Base-by-base conservation (phyloP, 53 echinoderm and acorn worm genomes). In the Arbacia lixula region DNA sequence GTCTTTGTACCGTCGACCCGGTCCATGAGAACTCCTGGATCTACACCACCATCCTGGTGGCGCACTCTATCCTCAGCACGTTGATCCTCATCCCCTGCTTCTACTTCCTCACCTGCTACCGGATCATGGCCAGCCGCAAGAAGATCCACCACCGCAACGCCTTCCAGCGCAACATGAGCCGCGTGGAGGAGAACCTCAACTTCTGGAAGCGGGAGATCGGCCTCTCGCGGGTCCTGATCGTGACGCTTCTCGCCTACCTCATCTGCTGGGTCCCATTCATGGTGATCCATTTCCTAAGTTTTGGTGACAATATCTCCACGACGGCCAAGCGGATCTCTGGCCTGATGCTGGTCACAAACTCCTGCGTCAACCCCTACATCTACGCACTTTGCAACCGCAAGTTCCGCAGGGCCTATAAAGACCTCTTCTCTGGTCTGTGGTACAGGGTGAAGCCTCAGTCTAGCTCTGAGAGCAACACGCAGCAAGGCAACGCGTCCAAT, bases 141-240 rank as follows among this genome's bases (percentile, higher is more conserved):
- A 62, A 64, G 28, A 63, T 81, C 64, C 82, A 63, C 19, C 82
- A 81, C 10, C 46, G 64, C 50, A 81, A 61, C 17, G 82, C 52
- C 1, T 63, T 81, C 49, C 82, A 81, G 52, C 82, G 82, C 2
- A 81, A 81, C 64, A 33, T 63, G 33, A 81, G 82, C 49, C 82
- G 82, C 64, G 63, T 81, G 49, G 82, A 81, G 50, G 82, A 81
- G 33, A 81, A 81, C 49, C n/a, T 81, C 21, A 61, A 81, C 24
- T 81, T 81, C 64, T 81, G 82, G 82, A 64, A 62, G 50, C 63
- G 82, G 2, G 82, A 62, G 32, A 50, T 81, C 3, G 82, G 82
- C 79, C 64, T 81, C 6, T 64, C 82, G 1, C 62, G 63, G 31
- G 82, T 81, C 49, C 82, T 81, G 41, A 81, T 81, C 11, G 63